Evolutionary conservation across 2,888 invertebrate species (phyloP).

Genomic region (Synergus japonicus): DNA sequence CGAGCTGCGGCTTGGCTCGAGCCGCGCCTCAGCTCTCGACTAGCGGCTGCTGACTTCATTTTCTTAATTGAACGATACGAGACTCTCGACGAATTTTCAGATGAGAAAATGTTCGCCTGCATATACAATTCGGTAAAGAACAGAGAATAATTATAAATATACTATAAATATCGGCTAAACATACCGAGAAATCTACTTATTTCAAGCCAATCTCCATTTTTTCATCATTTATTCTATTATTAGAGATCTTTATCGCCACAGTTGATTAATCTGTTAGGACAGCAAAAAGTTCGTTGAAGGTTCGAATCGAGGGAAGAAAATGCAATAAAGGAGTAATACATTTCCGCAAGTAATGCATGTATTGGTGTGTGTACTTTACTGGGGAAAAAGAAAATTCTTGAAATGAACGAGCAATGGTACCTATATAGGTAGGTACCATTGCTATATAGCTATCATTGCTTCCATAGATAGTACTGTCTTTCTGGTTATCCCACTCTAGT

Average conservation of each 20-base stretch:
- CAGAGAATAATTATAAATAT: not conserved
- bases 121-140: not conserved
- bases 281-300: slow-evolving; percentile 10
- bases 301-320: slow-evolving; percentile 25
- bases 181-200: not conserved
- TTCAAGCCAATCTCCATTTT: too few species aligned
- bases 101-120: slow-evolving; percentile 48
- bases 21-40: slow-evolving; percentile 53
- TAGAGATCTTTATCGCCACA: slow-evolving; percentile 15
- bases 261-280: slow-evolving; percentile 22
- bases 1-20: slow-evolving; percentile 60
- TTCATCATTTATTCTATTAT: not conserved
- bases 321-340: slow-evolving; percentile 30
- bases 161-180: not conserved
- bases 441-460: slow-evolving; percentile 22
- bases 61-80: slow-evolving; percentile 64
- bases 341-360: slow-evolving; percentile 30
- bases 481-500: slow-evolving; percentile 64
- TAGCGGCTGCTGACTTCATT: slow-evolving; percentile 57
- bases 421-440: not conserved
- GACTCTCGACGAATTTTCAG: slow-evolving; percentile 54
- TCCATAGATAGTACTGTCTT: slow-evolving; percentile 55
- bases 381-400: slow-evolving; percentile 38
- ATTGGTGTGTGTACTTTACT: slow-evolving; percentile 21
- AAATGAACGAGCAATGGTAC: slow-evolving; percentile 39